These are phyloP conservation scores for mouse (Mus musculus) DNA, from an alignment of 2,113 vertebrate genomes.

Conservation along the genomic window GRCm39 chrX:166300001-166300500, in stretches of 20 bases:
- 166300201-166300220: not conserved
- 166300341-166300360: not conserved
- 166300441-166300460: not conserved
- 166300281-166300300: not conserved
- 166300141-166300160: not conserved
- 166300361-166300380: not conserved
- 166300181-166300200: not conserved
- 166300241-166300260: not conserved
- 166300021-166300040: conserved; percentile 99
- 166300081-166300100: not conserved
- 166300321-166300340: not conserved
- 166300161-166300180: not conserved
- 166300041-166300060: conserved; percentile 88
- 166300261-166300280: not conserved
- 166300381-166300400: not conserved
- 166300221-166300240: conserved; percentile 2
- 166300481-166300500: too few relatives aligned
- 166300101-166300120: conserved; percentile 24
- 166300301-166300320: not conserved
- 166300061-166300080: conserved; percentile 37
- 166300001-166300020: conserved; percentile 98
- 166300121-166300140: not conserved
- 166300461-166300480: not conserved
- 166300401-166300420: conserved; percentile 6
- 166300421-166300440: not conserved